These are phyloP conservation scores for Syritta pipiens DNA, from an alignment of 2,888 invertebrate species.

Conservation along the genomic window DNA sequence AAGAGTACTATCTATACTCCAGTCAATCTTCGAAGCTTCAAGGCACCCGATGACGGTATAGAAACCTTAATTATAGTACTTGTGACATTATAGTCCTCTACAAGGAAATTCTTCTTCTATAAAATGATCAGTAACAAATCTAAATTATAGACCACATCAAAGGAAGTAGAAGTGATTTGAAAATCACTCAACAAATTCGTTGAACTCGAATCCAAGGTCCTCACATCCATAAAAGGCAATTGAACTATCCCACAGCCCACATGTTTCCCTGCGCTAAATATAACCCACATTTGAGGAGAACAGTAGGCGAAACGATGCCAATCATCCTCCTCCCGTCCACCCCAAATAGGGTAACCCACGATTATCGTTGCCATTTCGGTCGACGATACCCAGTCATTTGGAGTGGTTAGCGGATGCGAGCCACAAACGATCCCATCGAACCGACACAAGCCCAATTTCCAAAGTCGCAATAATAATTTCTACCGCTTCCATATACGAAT, in stretches of 20 bases:
- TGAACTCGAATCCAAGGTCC: no score
- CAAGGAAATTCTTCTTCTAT: no score
- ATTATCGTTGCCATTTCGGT: background rate
- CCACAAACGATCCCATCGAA: background rate
- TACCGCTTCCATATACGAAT: conserved; percentile 12
- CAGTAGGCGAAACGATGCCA: conserved; percentile 12
- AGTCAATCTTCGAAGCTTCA: no score
- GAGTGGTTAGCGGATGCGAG: background rate
- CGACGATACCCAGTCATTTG: background rate
- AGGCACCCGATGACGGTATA: no score
- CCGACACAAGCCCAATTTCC: conserved; percentile 21
- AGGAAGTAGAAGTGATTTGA: no score
- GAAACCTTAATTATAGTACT: no score
- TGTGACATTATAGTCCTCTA: no score
- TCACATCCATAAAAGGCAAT: conserved; percentile 1
- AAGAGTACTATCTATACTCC: no score
- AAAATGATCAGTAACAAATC: no score
- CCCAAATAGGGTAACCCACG: conserved; percentile 34
- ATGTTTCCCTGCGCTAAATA: background rate
- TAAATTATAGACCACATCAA: no score
- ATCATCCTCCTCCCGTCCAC: conserved; percentile 17
- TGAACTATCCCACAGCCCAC: background rate
- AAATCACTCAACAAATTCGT: no score
- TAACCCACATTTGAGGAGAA: conserved; percentile 3
- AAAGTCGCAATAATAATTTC: conserved; percentile 25